phyloP scores from a whole-genome alignment of 2,888 invertebrate genomes.

The Dugesia japonica region DNA sequence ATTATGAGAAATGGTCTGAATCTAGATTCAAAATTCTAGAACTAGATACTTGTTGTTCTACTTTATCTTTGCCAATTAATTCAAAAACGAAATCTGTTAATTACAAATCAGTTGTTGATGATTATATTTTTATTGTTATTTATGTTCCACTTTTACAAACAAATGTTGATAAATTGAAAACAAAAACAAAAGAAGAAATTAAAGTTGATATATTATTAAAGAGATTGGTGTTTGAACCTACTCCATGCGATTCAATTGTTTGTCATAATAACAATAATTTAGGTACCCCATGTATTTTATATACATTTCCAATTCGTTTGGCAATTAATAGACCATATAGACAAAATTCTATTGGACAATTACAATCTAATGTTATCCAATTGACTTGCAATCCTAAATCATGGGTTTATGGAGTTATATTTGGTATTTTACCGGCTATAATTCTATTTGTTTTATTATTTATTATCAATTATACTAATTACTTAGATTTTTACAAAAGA shows the following conservation, averaged over 20 bases:
- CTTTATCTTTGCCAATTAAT: not conserved
- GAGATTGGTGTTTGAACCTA: not conserved
- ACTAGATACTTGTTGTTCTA: not conserved
- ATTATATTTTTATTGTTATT: not conserved
- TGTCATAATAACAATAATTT: not conserved
- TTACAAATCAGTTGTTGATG: not conserved
- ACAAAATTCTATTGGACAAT: not conserved
- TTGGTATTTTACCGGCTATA: not conserved
- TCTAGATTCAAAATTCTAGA: not conserved
- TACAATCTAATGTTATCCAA: constrained; percentile 20
- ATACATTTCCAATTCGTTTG: not conserved
- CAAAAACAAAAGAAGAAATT: not conserved
- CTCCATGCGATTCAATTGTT: not conserved
- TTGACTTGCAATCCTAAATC: not conserved
- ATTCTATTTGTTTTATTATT: not conserved
- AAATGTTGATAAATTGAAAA: not conserved
- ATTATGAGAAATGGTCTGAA: not conserved
- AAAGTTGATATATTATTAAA: not conserved
- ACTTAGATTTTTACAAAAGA: not conserved
- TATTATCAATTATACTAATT: not conserved
- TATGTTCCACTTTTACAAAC: not conserved
- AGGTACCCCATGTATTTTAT: not conserved
- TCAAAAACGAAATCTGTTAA: not conserved
- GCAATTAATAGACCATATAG: not conserved
- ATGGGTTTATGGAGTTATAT: not conserved